Evolutionary conservation across 2,113 vertebrate species (phyloP).

Genomic region (Ornithorhynchus anatinus): DNA sequence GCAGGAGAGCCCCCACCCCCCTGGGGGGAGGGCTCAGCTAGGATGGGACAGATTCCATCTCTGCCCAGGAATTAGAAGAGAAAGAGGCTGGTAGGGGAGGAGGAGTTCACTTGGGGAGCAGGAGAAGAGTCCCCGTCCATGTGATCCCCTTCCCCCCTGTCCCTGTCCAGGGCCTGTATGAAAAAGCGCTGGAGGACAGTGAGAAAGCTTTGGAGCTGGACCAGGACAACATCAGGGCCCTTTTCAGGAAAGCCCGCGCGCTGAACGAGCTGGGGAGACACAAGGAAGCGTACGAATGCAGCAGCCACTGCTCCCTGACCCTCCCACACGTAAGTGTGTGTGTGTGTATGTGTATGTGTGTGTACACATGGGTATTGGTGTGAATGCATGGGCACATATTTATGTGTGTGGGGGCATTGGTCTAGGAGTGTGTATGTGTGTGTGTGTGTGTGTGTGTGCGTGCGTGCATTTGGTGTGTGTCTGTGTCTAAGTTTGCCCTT

Average conservation of each 20-base stretch:
- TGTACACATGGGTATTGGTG: fast-evolving
- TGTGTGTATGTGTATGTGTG: no score
- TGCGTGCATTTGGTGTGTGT: no score
- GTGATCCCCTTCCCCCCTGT: background rate
- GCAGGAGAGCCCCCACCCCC: no score
- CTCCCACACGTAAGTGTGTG: slow-evolving; percentile 81
- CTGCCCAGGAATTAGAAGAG: background rate
- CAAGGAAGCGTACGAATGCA: slow-evolving; percentile 90
- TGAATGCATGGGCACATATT: no score
- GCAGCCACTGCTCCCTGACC: slow-evolving; percentile 81
- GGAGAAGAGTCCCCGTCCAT: fast-evolving
- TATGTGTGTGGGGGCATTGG: no score
- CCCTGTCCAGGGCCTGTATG: slow-evolving; percentile 77
- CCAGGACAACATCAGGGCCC: slow-evolving; percentile 78
- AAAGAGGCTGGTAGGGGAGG: background rate
- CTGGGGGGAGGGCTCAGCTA: no score
- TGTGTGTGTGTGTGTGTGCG: no score
- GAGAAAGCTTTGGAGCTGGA: slow-evolving; percentile 80
- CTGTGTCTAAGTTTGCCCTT: no score
- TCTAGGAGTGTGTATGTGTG: no score
- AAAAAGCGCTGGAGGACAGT: slow-evolving; percentile 83
- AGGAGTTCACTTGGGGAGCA: no score
- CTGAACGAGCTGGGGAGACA: slow-evolving; percentile 84
- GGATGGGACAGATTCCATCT: no score
- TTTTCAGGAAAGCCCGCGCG: slow-evolving; percentile 90